These are phyloP conservation scores for Pipistrellus pipistrellus DNA, from an alignment of 2,797 vertebrate species.

Conservation along the genomic window DNA sequence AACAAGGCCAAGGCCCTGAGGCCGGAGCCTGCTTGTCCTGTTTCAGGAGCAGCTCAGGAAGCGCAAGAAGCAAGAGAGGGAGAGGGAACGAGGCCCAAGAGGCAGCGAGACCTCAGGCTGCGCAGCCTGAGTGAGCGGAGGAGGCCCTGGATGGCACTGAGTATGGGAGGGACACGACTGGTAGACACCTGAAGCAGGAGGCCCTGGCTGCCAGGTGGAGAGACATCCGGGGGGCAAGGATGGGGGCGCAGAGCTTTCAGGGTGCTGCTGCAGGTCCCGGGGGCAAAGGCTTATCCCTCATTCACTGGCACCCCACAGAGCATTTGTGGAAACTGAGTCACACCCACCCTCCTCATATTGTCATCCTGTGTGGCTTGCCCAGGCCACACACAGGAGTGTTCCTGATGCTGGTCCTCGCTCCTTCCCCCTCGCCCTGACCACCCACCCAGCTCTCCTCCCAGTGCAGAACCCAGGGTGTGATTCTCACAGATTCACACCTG, in stretches of 20 bases:
- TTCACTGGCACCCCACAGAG: rapidly evolving
- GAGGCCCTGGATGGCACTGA: neutral
- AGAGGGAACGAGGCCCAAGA: neutral
- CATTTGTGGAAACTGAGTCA: neutral
- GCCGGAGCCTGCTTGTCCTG: neutral
- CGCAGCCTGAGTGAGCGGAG: neutral
- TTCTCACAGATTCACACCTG: neutral
- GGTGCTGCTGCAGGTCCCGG: neutral
- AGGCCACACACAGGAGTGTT: neutral
- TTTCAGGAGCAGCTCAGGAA: neutral
- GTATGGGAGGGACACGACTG: neutral
- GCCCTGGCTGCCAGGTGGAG: neutral
- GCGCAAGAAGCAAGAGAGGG: rapidly evolving
- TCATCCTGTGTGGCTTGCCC: neutral
- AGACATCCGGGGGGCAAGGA: neutral
- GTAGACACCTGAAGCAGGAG: too few species aligned
- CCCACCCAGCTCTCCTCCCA: neutral
- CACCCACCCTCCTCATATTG: rapidly evolving
- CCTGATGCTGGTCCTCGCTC: neutral
- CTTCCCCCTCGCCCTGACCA: neutral
- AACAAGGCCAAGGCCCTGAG: neutral
- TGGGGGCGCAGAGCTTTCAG: rapidly evolving
- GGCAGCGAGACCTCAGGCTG: neutral
- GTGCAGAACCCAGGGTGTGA: neutral
- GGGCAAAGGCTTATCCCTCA: rapidly evolving